Evolutionary conservation across 2,797 vertebrate species (phyloP).

Genomic region (Heliangelus exortis): DNA sequence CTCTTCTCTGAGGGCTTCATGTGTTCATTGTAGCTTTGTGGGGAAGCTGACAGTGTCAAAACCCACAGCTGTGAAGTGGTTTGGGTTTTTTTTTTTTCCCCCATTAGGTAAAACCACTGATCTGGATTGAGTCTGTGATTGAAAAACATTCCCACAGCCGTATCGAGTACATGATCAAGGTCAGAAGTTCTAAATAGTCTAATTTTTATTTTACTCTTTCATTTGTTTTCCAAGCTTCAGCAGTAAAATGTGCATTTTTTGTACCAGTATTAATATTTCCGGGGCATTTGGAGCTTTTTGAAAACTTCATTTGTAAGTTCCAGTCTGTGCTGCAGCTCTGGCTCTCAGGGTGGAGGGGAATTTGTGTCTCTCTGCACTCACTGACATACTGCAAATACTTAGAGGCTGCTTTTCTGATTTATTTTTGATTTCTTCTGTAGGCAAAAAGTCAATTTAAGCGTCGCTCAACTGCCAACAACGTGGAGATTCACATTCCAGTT

Average conservation of each 20-base stretch:
- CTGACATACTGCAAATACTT: background rate
- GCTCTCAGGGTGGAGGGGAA: background rate
- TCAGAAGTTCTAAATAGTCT: conserved; percentile 39
- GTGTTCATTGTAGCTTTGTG: background rate
- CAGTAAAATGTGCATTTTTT: background rate
- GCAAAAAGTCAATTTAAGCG: conserved; percentile 99
- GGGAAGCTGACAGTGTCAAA: background rate
- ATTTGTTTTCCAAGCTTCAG: background rate
- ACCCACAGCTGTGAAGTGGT: background rate
- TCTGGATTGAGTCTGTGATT: conserved; percentile 99
- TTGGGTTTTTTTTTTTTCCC: background rate
- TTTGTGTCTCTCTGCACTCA: background rate
- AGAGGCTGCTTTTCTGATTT: background rate
- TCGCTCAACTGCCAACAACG: conserved; percentile 97
- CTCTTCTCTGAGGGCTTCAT: background rate
- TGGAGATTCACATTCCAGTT: conserved; percentile 99
- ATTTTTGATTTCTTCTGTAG: conserved; percentile 61
- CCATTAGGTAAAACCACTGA: conserved; percentile 93
- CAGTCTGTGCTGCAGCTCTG: background rate
- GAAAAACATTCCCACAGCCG: conserved; percentile 99
- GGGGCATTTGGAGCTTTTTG: background rate
- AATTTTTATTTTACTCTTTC: background rate
- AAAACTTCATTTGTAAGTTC: background rate
- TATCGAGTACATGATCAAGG: conserved; percentile 99
- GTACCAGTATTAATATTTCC: background rate